phyloP scores from a whole-genome alignment of 2,888 invertebrate genomes.

The Pandemis cinnamomeana region DNA sequence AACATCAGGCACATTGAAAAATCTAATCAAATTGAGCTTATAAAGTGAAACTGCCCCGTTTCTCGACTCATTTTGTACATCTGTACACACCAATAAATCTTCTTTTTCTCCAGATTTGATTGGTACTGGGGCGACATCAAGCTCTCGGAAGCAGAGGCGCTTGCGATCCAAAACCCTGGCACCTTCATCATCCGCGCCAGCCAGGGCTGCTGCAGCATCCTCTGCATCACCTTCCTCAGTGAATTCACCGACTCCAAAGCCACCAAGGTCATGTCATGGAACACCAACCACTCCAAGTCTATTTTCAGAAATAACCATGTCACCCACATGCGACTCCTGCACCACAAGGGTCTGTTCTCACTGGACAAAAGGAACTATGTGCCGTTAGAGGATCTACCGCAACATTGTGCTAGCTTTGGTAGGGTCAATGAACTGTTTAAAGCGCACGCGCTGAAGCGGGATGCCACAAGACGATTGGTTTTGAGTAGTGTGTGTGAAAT shows the following conservation, averaged over 20 bases:
- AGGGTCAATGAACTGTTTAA: neutral
- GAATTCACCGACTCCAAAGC: neutral
- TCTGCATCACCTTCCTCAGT: neutral
- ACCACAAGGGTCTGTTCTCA: constrained; percentile 2
- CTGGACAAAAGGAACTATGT: constrained; percentile 9
- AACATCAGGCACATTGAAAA: no score
- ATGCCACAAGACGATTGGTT: neutral
- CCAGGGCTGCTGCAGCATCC: neutral
- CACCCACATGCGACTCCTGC: neutral
- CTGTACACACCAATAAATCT: no score
- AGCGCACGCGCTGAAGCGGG: neutral
- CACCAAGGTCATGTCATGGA: neutral
- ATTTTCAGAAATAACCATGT: neutral
- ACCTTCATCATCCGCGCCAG: constrained; percentile 16
- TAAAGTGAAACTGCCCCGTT: no score
- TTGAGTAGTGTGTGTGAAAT: neutral
- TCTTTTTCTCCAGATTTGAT: neutral
- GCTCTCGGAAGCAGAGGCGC: constrained; percentile 3
- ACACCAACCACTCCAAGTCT: neutral
- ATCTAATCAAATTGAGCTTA: no score
- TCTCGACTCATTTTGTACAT: no score
- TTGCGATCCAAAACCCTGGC: constrained; percentile 3
- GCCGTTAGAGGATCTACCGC: neutral
- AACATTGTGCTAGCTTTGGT: constrained; percentile 5
- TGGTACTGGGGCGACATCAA: constrained; percentile 14